Conservation (phyloP, 2,113 vertebrate genomes). For the Vireo altiloquus region DNA sequence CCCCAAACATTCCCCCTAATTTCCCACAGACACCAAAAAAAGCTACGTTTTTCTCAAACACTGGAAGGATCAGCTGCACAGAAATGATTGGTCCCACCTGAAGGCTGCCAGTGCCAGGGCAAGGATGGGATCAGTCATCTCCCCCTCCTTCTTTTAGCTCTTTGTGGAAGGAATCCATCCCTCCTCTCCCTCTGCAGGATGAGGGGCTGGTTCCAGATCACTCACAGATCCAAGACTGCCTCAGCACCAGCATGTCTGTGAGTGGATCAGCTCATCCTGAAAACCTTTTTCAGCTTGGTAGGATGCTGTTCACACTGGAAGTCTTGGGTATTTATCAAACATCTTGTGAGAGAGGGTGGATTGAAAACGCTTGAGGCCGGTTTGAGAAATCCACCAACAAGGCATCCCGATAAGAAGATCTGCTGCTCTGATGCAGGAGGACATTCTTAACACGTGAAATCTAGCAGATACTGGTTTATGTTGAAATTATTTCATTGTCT, state of each 20-base stretch:
- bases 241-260: background rate
- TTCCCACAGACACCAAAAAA: background rate
- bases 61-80: background rate
- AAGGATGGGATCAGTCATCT: background rate
- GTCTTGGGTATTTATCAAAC: background rate
- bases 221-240: background rate
- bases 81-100: background rate
- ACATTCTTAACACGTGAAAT: background rate
- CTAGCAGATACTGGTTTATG: background rate
- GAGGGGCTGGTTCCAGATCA: rapidly evolving
- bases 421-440: background rate
- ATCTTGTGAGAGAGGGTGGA: rapidly evolving
- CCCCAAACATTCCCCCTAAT: background rate
- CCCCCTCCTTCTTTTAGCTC: rapidly evolving
- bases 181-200: rapidly evolving
- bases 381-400: background rate
- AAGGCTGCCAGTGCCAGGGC: background rate
- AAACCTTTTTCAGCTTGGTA: background rate
- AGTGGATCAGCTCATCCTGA: background rate
- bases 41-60: background rate
- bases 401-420: background rate
- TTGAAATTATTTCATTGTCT: background rate
- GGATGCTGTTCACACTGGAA: background rate
- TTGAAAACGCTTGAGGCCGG: background rate
- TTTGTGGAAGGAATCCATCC: rapidly evolving